Evolutionary conservation across 2,113 vertebrate genomes (phyloP).

Genomic region (Prionailurus viverrinus): DNA sequence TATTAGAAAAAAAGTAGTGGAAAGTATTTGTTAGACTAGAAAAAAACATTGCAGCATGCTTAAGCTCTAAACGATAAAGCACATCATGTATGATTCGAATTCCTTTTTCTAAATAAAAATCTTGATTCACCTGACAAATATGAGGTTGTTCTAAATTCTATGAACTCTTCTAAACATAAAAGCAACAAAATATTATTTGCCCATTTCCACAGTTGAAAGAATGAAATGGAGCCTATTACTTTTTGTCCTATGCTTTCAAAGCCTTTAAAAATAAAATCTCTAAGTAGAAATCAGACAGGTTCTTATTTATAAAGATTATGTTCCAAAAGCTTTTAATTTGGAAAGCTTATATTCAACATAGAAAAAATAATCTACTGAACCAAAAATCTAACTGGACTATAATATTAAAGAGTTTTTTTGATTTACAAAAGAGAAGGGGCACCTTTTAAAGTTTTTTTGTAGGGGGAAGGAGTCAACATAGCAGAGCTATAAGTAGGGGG

Average conservation of each 20-base stretch:
- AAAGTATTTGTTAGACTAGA: not conserved
- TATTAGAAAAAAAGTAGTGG: not conserved
- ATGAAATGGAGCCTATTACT: not conserved
- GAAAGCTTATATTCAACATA: conserved; percentile 42
- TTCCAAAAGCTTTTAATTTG: conserved; percentile 43
- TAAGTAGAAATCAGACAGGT: not conserved
- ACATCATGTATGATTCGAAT: not conserved
- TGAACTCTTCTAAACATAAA: conserved; percentile 29
- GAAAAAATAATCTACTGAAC: not conserved
- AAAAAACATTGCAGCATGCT: not conserved
- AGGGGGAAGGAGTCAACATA: no score
- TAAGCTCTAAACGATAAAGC: not conserved
- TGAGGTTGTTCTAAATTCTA: conserved; percentile 59
- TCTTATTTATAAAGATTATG: not conserved
- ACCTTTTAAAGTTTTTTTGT: no score
- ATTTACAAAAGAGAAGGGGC: no score
- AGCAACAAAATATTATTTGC: conserved; percentile 34
- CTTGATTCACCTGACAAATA: conserved; percentile 63
- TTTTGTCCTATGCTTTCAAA: conserved; percentile 19
- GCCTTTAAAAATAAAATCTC: not conserved
- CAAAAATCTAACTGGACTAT: not conserved
- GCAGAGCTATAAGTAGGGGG: no score
- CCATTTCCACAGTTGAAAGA: not conserved
- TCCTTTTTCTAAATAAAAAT: conserved; percentile 33
- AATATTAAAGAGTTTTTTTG: not conserved